A percentile compares a stretch with the other conserved stretches of the same genome.
Conservation (phyloP, 92 coral and sea anemone genomes). For the Diadumene lineata region DNA sequence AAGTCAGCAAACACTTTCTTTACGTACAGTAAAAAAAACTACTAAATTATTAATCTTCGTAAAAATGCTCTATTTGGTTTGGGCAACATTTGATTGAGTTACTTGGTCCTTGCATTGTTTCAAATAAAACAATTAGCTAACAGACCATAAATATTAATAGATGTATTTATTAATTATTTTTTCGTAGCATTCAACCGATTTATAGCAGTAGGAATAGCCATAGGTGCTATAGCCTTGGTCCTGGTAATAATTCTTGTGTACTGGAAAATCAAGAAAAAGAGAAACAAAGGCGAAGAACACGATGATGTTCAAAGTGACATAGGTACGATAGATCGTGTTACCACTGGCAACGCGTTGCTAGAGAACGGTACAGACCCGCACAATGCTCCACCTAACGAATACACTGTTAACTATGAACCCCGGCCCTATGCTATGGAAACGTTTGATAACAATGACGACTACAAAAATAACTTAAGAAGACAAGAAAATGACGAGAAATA, state of each 20-base stretch:
- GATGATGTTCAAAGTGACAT: conserved; percentile 20
- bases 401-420: conserved; percentile 25
- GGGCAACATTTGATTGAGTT: too few relatives aligned
- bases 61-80: too few relatives aligned
- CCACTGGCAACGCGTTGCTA: conserved; percentile 39
- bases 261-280: conserved; percentile 50
- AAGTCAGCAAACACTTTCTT: too few relatives aligned
- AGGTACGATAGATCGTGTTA: conserved; percentile 14
- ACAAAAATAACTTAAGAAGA: neutral
- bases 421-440: conserved; percentile 19
- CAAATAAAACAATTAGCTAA: too few relatives aligned
- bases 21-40: too few relatives aligned
- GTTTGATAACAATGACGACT: conserved; percentile 5
- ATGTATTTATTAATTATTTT: too few relatives aligned
- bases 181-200: conserved; percentile 46
- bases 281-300: conserved; percentile 33
- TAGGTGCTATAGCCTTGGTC: conserved; percentile 28
- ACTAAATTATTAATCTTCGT: too few relatives aligned
- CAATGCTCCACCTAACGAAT: conserved; percentile 22
- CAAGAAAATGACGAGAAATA: conserved; percentile 18
- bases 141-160: too few relatives aligned
- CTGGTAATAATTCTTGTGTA: conserved; percentile 23
- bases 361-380: conserved; percentile 20
- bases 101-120: too few relatives aligned
- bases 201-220: conserved; percentile 42